Percentiles rank a stretch among this genome's conserved stretches.
Conservation (phyloP, 2,888 invertebrate genomes). For the Resseliella maxima region DNA sequence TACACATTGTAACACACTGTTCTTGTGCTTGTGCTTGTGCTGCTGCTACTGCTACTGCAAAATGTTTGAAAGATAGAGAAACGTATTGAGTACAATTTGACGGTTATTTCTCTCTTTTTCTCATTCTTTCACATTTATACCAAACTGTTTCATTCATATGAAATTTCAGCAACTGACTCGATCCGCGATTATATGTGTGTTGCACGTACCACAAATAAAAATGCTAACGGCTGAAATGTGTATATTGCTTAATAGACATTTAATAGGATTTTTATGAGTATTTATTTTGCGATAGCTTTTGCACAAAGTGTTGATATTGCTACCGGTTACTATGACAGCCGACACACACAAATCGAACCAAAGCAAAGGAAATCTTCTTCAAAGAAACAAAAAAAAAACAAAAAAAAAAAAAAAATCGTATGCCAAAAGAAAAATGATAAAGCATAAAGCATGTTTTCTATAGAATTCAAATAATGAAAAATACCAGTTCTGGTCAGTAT, state of each 20-base stretch:
- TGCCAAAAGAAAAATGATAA: no score
- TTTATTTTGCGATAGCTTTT: constrained; percentile 31
- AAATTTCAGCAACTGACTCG: background rate
- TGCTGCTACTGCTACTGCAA: no score
- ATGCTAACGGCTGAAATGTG: constrained; percentile 10
- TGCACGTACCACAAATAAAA: constrained; percentile 49
- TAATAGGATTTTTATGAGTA: constrained; percentile 40
- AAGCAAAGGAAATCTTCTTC: background rate
- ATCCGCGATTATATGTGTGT: constrained; percentile 35
- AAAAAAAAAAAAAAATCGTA: no score
- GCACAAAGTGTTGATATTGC: background rate
- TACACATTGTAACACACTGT: constrained; percentile 19
- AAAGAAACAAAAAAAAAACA: background rate
- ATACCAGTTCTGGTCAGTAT: background rate
- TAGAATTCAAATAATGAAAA: background rate
- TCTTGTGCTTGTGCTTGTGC: background rate
- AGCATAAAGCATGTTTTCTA: no score
- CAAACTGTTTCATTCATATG: background rate
- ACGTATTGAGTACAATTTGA: background rate
- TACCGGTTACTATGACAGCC: background rate
- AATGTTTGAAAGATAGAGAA: no score
- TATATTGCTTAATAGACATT: constrained; percentile 34
- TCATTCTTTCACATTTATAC: background rate
- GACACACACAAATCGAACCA: background rate
- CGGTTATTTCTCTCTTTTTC: no score